Conservation (phyloP, 1,140 invertebrate species). For the Paramacrobiotus metropolitanus region DNA sequence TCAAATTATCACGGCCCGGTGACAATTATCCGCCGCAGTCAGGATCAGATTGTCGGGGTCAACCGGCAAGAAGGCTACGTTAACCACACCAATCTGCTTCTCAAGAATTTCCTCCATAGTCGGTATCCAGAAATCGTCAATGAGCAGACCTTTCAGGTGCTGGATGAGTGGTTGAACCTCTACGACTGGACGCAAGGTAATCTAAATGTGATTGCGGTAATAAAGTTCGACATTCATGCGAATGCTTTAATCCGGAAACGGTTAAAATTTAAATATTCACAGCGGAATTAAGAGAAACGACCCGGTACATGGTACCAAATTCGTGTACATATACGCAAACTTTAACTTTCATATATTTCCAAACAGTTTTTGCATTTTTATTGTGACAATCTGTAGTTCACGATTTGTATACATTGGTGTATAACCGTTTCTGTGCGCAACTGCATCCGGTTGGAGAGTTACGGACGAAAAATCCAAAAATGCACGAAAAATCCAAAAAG, state of each 20-base stretch:
- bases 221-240: neutral
- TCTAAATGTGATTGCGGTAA: neutral
- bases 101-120: neutral
- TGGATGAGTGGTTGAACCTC: constrained; percentile 13
- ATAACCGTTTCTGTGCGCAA: too few species aligned
- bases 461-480: too few species aligned
- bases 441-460: too few species aligned
- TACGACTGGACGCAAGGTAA: constrained; percentile 5
- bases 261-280: neutral
- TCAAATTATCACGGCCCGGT: neutral
- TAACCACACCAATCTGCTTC: neutral
- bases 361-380: neutral
- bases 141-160: constrained; percentile 12
- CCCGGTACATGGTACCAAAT: too few species aligned
- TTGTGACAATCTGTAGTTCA: neutral
- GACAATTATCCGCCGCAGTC: neutral
- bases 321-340: neutral
- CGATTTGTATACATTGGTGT: neutral
- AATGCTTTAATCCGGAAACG: neutral
- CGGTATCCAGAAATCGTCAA: constrained; percentile 19
- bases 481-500: too few species aligned
- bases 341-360: too few species aligned
- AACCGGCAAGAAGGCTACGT: neutral
- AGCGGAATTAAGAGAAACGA: too few species aligned
- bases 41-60: neutral